Conservation (phyloP, 1,140 invertebrate genomes). For the Pseudomyrmex gracilis region DNA sequence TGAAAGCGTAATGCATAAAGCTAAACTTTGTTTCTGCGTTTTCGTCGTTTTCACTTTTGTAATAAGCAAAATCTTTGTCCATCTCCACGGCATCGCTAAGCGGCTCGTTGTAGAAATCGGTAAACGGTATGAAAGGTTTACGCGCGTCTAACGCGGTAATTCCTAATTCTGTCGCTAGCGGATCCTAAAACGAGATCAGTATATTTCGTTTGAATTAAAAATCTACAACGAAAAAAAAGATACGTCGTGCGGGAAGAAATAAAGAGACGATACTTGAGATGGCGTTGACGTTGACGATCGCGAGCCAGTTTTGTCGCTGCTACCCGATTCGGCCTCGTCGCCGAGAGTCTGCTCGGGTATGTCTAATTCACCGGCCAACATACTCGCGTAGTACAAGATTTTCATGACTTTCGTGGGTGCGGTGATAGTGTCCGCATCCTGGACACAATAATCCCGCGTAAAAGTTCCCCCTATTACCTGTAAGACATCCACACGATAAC, state of each 20-base stretch:
- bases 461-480: constrained; percentile 92
- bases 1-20: constrained; percentile 96
- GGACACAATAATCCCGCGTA: constrained; percentile 90
- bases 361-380: constrained; percentile 93
- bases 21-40: constrained; percentile 90
- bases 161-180: constrained; percentile 87
- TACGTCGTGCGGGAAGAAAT: neutral
- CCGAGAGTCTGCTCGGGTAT: constrained; percentile 86
- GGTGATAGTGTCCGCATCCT: constrained; percentile 93
- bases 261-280: constrained; percentile 56
- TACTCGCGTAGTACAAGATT: constrained; percentile 96
- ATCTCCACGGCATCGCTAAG: constrained; percentile 96
- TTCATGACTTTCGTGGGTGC: constrained; percentile 94
- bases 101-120: constrained; percentile 97
- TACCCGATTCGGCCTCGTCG: constrained; percentile 85
- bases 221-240: constrained; percentile 15
- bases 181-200: constrained; percentile 75
- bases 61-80: constrained; percentile 96
- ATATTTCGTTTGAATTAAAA: neutral
- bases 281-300: constrained; percentile 49
- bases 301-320: constrained; percentile 75
- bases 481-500: neutral
- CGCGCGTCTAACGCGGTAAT: constrained; percentile 93
- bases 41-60: constrained; percentile 88
- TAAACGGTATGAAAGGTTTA: constrained; percentile 92